Percentiles rank a stretch among this genome's conserved stretches.
These are phyloP conservation scores for Caranx ignobilis DNA, from an alignment of 2,113 vertebrate species.

Conservation along the genomic window DNA sequence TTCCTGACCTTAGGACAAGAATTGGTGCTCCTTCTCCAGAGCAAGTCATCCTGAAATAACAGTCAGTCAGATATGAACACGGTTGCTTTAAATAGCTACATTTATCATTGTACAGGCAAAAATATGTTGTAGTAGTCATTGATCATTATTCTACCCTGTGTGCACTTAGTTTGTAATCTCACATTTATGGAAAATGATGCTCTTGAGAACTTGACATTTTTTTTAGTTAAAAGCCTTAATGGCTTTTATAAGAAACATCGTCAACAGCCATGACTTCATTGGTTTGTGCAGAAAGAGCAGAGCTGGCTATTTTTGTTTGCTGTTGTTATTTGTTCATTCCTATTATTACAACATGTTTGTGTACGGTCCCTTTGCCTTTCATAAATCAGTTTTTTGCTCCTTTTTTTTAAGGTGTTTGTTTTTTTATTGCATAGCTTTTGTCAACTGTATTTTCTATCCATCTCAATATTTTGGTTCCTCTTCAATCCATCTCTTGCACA, in stretches of 20 bases:
- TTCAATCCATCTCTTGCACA: conserved; percentile 11
- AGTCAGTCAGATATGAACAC: not conserved
- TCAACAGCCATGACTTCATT: not conserved
- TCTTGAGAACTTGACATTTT: conserved; percentile 4
- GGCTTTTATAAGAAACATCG: not conserved
- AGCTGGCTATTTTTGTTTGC: not conserved
- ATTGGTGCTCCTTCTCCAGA: not conserved
- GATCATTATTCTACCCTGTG: not conserved
- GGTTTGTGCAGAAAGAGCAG: not conserved
- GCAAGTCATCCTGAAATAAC: not conserved
- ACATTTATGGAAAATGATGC: conserved; percentile 9
- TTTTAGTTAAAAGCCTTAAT: conserved; percentile 6
- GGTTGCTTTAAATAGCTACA: not conserved
- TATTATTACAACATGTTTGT: not conserved
- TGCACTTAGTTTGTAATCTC: not conserved
- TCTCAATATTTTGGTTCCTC: not conserved
- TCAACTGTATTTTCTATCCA: not conserved
- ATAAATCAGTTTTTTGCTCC: not conserved
- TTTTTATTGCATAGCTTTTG: not conserved
- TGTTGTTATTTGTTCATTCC: not conserved
- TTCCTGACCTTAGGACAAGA: conserved; percentile 23
- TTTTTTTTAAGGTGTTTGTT: not conserved
- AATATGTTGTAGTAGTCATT: not conserved
- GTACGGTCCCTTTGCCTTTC: too few relatives aligned
- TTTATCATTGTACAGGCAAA: not conserved